These are phyloP conservation scores for Solenopsis fugax DNA, from an alignment of 1,140 invertebrate species.

Conservation along the genomic window DNA sequence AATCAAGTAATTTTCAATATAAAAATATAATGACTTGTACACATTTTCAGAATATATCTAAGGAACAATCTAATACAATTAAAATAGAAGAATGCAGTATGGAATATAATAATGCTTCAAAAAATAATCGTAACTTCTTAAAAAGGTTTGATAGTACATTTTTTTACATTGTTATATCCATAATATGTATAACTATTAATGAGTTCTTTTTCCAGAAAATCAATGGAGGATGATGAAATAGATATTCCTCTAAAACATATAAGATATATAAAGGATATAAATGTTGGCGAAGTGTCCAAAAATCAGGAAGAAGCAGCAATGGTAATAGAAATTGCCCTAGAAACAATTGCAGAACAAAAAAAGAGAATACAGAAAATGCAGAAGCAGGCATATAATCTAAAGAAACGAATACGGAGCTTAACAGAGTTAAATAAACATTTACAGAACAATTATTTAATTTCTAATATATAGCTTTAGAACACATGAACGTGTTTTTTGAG, in stretches of 20 bases:
- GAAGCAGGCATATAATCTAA: neutral
- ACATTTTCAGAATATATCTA: too few species aligned
- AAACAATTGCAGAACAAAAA: neutral
- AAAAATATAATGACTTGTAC: too few species aligned
- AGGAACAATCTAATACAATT: neutral
- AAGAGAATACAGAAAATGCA: neutral
- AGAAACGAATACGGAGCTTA: neutral
- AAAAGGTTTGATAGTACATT: neutral
- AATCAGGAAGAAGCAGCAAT: neutral
- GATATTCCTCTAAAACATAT: neutral
- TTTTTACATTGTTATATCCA: neutral
- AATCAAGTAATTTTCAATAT: too few species aligned
- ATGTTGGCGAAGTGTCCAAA: neutral
- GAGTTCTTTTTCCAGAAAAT: neutral
- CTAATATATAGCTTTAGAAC: too few species aligned
- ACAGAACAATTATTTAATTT: neutral
- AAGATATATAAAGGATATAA: neutral
- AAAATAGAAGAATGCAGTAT: too few species aligned
- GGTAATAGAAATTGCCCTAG: neutral
- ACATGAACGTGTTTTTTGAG: too few species aligned
- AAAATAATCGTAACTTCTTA: neutral
- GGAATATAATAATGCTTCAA: too few species aligned
- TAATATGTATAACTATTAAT: neutral
- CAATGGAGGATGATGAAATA: neutral
- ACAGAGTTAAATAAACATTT: neutral